Conservation (phyloP, 30 jellyfish, hydroid and myxozoan genomes). For the Turritopsis dohrnii region DNA sequence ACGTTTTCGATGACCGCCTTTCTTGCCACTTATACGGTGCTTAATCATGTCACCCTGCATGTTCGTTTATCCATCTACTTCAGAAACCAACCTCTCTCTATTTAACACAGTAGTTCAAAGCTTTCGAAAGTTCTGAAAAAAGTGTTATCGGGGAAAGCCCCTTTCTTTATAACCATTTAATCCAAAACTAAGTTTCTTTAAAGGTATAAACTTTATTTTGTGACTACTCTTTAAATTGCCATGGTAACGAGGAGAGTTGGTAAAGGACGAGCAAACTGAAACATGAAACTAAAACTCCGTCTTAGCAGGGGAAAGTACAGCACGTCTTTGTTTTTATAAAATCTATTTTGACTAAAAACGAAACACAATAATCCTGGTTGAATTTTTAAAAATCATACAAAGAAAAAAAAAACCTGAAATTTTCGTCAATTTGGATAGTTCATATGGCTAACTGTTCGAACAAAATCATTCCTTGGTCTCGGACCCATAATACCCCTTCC, state of each 20-base stretch:
- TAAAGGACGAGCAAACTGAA: background rate
- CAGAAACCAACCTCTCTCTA: background rate
- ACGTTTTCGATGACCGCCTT: background rate
- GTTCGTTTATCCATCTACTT: background rate
- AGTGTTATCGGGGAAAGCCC: too few relatives aligned
- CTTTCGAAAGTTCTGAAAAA: too few relatives aligned
- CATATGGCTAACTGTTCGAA: too few relatives aligned
- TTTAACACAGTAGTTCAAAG: too few relatives aligned
- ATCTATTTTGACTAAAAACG: background rate
- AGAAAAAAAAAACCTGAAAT: background rate
- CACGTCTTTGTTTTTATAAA: background rate
- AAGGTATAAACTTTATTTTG: too few relatives aligned
- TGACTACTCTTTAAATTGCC: too few relatives aligned
- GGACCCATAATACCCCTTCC: slow-evolving; percentile 20
- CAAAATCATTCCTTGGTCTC: background rate
- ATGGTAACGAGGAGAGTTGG: too few relatives aligned
- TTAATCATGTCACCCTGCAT: background rate
- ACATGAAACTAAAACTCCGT: background rate
- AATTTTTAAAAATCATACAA: background rate
- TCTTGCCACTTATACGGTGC: background rate
- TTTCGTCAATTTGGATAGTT: background rate
- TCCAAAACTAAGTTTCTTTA: too few relatives aligned
- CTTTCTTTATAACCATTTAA: too few relatives aligned
- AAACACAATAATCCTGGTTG: background rate
- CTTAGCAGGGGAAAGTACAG: background rate